phyloP scores from a whole-genome alignment of 2,113 vertebrate genomes.

The Cryptoleucopteryx plumbea region DNA sequence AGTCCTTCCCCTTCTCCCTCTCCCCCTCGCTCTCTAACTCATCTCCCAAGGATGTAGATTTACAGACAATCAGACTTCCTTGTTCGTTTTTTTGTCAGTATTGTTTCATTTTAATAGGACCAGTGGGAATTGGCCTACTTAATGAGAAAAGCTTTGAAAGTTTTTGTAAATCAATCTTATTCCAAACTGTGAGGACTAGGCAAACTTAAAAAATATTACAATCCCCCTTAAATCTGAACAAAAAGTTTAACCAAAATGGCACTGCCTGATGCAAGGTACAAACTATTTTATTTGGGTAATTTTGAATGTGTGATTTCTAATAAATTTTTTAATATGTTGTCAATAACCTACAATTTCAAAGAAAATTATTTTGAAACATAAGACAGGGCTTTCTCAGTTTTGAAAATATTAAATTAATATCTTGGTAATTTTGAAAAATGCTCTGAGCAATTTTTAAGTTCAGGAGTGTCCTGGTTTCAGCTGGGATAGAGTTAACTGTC shows the following conservation, averaged over 20 bases:
- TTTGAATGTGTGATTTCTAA: background rate
- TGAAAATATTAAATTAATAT: background rate
- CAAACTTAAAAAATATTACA: background rate
- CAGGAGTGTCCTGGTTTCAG: background rate
- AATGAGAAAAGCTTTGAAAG: slow-evolving; percentile 11
- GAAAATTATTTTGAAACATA: background rate
- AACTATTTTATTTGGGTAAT: background rate
- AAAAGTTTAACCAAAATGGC: background rate
- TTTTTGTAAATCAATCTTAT: background rate
- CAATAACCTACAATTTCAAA: background rate
- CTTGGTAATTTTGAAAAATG: background rate
- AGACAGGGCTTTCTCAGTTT: background rate
- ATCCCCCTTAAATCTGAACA: background rate
- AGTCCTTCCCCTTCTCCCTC: background rate
- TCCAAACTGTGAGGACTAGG: background rate
- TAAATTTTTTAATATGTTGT: background rate
- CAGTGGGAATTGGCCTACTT: background rate
- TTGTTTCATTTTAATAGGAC: slow-evolving; percentile 24
- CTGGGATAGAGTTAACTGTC: too few relatives aligned
- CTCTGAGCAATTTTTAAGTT: background rate
- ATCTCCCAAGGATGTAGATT: background rate
- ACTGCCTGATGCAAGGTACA: background rate
- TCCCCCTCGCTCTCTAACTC: background rate
- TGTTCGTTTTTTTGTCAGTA: background rate
- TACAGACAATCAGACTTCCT: background rate